Evolutionary conservation across 1,140 invertebrate genomes (phyloP).

Genomic region (Drosophila fuyamai): DNA sequence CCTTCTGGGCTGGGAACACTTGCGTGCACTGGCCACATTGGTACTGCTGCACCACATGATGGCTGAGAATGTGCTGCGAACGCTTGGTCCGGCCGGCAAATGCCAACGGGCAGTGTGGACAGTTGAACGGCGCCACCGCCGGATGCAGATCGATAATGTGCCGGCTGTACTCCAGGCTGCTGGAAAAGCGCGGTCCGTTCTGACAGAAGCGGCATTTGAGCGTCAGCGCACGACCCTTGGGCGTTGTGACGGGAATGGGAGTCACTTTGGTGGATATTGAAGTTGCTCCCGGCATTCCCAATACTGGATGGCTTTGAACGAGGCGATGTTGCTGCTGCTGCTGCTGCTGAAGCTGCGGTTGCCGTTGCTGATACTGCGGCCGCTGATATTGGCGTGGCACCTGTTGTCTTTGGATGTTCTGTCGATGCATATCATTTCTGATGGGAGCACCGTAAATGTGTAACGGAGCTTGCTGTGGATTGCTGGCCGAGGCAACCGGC

Average conservation of each 20-base stretch:
- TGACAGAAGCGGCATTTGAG: constrained; percentile 79
- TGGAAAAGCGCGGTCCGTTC: constrained; percentile 76
- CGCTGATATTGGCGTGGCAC: constrained; percentile 18
- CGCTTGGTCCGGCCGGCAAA: constrained; percentile 70
- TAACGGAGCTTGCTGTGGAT: constrained; percentile 70
- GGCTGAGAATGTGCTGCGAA: constrained; percentile 71
- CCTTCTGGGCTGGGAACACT: constrained; percentile 74
- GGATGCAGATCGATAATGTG: constrained; percentile 81
- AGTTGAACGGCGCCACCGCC: constrained; percentile 70
- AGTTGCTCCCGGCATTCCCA: constrained; percentile 44
- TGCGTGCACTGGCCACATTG: constrained; percentile 77
- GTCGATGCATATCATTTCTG: constrained; percentile 48
- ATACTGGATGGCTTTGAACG: constrained; percentile 65
- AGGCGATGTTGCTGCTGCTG: constrained; percentile 28
- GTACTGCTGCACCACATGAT: constrained; percentile 72
- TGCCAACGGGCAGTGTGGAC: constrained; percentile 70
- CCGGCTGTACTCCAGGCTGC: constrained; percentile 73
- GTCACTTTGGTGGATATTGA: constrained; percentile 46
- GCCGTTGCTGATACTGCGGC: constrained; percentile 21
- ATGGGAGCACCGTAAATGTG: constrained; percentile 50
- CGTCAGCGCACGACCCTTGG: constrained; percentile 33
- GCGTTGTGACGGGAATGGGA: constrained; percentile 50
- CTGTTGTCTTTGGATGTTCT: constrained; percentile 38
- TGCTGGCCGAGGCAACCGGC: constrained; percentile 65
- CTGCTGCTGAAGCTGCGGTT: constrained; percentile 6